Base-by-base conservation (phyloP, 2,888 invertebrate species). In the Notodonta dromedarius region DNA sequence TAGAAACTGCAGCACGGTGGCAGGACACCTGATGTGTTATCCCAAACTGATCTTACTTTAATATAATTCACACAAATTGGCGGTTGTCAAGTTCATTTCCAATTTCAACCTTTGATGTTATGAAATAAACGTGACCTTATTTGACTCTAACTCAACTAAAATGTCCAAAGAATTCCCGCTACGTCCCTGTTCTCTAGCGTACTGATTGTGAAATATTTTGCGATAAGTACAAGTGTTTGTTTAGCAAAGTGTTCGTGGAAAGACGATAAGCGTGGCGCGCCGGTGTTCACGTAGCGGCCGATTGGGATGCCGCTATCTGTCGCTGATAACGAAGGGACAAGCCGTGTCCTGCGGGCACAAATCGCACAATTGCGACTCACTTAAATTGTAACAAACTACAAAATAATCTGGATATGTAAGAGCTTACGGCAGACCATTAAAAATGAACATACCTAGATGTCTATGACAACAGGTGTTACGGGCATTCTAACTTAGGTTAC, bases 161-260 rank as follows among this genome's bases (percentile, higher is more conserved):
- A 44, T 24, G 42, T 56, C 51, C 56, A 59, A 52, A 5, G 32
- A 39, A 42, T 62, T 59, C 63, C 60, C 61, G 48, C 57, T 63
- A 69, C 71, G 66, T 57, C 59, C 74, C 73, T 76, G 58, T 79
- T 77, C 78, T 77, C 66, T 70, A 76, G 76, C 79, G 78, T 62
- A 68, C 71, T 66, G 74, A 83, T 89, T 89, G 86, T 87, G 87
- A 89, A 91, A 88, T 82, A 84, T 85, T 87, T 87, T 74, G 87
- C 89, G 90, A 91, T 91, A 89, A 86, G 76, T 83, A 80, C 84
- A 87, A 88, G 87, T 89, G 89, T 88, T 88, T 90, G 87, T 82
- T 77, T 79, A 82, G 72, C 70, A 67, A 75, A 82, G 80, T 80
- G 83, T 92, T 91, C 90, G 87, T 88, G 87, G 93, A 92, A 92